Conservation (phyloP, 2,888 invertebrate genomes). For the Pachymerium ferrugineum region DNA sequence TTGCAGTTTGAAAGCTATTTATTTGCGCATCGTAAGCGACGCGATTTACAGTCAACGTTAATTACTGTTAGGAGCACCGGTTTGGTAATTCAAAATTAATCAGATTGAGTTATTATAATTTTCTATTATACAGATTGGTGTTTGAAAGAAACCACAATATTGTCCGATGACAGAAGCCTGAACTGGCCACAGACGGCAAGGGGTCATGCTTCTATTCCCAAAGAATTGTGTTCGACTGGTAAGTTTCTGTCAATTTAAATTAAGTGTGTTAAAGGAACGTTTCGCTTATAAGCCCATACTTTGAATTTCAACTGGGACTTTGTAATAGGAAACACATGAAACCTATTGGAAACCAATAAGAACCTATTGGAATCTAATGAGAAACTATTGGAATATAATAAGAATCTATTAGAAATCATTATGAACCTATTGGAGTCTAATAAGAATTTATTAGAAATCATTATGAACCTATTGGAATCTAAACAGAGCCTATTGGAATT, state of each 20-base stretch:
- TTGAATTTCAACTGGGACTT: no score
- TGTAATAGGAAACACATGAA: no score
- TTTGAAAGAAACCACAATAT: not conserved
- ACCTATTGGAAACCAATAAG: no score
- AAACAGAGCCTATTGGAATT: no score
- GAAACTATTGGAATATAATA: no score
- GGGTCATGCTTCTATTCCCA: not conserved
- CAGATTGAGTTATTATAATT: not conserved
- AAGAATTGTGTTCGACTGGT: not conserved
- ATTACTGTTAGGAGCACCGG: not conserved
- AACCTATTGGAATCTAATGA: no score
- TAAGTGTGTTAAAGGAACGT: not conserved
- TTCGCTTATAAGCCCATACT: no score
- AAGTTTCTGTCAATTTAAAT: not conserved
- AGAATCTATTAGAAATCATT: not conserved
- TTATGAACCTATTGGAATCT: not conserved
- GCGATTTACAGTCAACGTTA: not conserved
- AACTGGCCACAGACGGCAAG: not conserved
- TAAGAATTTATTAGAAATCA: no score
- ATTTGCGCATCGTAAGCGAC: no score
- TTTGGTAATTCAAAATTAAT: not conserved
- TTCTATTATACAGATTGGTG: not conserved
- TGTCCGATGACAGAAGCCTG: not conserved
- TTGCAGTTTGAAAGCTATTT: not conserved
- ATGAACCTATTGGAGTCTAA: no score